Base-by-base conservation (phyloP, 2,888 invertebrate genomes). In the Pseudococcus longispinus region DNA sequence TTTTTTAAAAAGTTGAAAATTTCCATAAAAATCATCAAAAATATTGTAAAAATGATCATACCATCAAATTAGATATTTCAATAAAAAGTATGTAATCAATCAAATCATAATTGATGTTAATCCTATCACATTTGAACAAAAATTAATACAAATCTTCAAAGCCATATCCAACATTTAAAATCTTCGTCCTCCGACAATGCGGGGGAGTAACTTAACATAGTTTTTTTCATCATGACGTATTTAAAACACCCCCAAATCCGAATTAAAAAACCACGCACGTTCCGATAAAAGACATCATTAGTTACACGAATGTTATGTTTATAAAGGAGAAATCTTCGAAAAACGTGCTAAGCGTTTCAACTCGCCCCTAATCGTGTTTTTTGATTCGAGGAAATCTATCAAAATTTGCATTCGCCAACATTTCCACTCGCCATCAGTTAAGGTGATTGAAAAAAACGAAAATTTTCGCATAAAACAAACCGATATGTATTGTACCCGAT, bases 271-370 rank as follows among this genome's bases (percentile, higher is more conserved):
- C 5, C 8, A 20, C 18, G 77, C 77, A 80, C 77, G 42, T 42
- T 42, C 42, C 77, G 77, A 80, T 80, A 80, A 37, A 37, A 80
- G 77, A 80, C 77, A 80, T 80, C 77, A 80, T 80, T 80, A 80
- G 77, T 80, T 37, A 80, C 77, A 42, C 77, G 42, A 80, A 80
- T 80, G 77, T 80, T 80, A 80, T 80, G 77, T 80, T 80, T 37
- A 80, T 80, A 80, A 80, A 80, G 42, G 77, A 42, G n/a, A 42
- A 80, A 80, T 80, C 42, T 80, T 42, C 0, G 37, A 37, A 42
- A 80, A 80, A 80, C 77, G 77, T 80, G 77, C 37, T 42, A 42
- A 42, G 77, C 42, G 77, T 80, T 80, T 80, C 20, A 80, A 80
- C 20, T 18, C 42, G 13, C 13, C 77, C 18, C 18, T 80, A 70